Percentiles rank a stretch among this genome's conserved stretches.
Evolutionary conservation across 2,113 vertebrate species (phyloP).

Genomic region (Gymnarchus niloticus): DNA sequence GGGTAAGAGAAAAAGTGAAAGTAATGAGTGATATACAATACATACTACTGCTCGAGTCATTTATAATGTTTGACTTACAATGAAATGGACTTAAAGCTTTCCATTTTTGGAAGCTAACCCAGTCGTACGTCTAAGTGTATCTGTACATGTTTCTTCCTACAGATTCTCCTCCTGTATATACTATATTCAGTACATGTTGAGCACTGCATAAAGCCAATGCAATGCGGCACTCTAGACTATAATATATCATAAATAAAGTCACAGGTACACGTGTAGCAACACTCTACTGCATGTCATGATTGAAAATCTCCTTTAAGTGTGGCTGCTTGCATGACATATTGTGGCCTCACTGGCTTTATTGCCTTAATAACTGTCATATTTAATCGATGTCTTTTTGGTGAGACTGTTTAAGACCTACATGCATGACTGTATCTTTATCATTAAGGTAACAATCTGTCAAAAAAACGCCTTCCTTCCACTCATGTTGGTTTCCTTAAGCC

Average conservation of each 20-base stretch:
- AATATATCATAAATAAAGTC: not conserved
- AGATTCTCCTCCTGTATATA: no score
- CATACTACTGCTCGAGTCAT: no score
- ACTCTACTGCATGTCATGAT: not conserved
- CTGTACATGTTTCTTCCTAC: not conserved
- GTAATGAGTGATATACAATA: no score
- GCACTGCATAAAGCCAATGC: not conserved
- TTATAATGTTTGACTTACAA: no score
- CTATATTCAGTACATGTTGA: no score
- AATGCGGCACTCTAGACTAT: not conserved
- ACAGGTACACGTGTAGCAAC: not conserved
- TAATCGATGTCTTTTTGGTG: not conserved
- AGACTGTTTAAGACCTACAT: not conserved
- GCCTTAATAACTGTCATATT: slow-evolving; percentile 10
- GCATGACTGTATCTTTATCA: slow-evolving; percentile 6
- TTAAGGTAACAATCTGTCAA: slow-evolving; percentile 12
- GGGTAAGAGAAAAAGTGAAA: no score
- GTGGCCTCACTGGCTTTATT: not conserved
- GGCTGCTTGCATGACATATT: not conserved
- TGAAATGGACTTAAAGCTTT: no score
- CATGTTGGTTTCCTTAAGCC: not conserved
- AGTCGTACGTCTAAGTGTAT: no score
- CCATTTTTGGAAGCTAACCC: no score
- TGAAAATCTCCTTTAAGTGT: not conserved
- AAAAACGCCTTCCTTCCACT: not conserved